Base-by-base conservation (phyloP, 53 echinoderm and acorn worm species). In the Holothuria leucospilota region DNA sequence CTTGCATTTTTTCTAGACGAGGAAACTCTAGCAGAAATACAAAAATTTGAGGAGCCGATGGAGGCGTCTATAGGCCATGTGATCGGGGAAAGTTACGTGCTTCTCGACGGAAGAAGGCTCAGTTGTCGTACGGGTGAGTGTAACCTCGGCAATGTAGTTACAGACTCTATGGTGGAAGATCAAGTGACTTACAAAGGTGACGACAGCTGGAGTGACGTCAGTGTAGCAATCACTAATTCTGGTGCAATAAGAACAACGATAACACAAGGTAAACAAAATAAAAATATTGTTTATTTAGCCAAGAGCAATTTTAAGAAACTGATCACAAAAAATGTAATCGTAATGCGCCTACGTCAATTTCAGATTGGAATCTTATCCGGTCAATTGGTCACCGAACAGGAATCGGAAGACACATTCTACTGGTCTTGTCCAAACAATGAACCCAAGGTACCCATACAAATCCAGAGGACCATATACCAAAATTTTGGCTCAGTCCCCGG, bases 91-190 rank as follows among this genome's bases (percentile, higher is more conserved):
- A 84, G 84, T 21, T 65, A 88, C 73, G 89, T 84, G 20, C 58
- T 82, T 30, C 71, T 88, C 8, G 84, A 88, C 25, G 88, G 88
- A 11, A 67, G 20, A 21, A 53, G 84, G 15, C 6, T 16, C 30
- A 71, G 69, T 18, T 88, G 88, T 60, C 34, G 88, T 7, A 39
- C 66, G 5, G 38, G 24, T 20, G 88, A 88, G 66, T 88, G 88
- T 49, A 88, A 88, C 88, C 88, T 88, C 59, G 88, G 88, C 38
- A 88, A 88, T 71, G 38, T 88, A 16, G 81, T 88, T 10, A 70
- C 88, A 20, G 88, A 88, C 83, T 73, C 88, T 70, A 82, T 82
- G 71, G 51, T 88, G 25, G 42, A 60, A 46, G 69, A 88, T 20
- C 82, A 71, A 29, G 59, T 88, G 5, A 82, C 68, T 3, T 82